Conservation (phyloP, 64 coral and sea anemone genomes). For the Pocillopora verrucosa region DNA sequence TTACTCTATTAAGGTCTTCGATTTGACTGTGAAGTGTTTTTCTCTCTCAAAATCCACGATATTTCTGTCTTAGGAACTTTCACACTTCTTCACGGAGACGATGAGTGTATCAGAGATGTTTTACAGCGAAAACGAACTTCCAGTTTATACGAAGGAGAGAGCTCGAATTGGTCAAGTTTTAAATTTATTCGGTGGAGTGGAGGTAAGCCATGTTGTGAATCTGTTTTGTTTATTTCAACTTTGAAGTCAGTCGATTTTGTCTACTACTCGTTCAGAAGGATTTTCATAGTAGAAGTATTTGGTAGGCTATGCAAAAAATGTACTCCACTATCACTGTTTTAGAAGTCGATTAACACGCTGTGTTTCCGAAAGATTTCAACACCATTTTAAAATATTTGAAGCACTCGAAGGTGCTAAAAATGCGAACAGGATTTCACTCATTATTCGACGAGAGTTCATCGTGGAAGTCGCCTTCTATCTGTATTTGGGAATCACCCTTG, state of each 20-base stretch:
- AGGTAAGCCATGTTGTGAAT: slow-evolving; percentile 47
- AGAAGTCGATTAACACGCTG: background rate
- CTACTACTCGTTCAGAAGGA: background rate
- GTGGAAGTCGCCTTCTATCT: too few species aligned
- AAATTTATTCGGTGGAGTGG: slow-evolving; percentile 86
- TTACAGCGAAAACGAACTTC: slow-evolving; percentile 19
- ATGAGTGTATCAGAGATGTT: background rate
- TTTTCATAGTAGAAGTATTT: background rate
- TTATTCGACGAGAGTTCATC: background rate
- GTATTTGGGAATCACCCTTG: too few species aligned
- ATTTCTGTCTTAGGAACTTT: slow-evolving; percentile 48
- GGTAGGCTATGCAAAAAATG: background rate
- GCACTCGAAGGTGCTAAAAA: background rate
- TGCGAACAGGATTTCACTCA: background rate
- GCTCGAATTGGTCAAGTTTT: slow-evolving; percentile 54
- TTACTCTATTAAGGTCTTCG: background rate
- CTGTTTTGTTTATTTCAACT: background rate
- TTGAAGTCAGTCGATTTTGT: too few species aligned
- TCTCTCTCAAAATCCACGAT: background rate
- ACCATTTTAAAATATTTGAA: slow-evolving; percentile 12
- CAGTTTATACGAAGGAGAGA: slow-evolving; percentile 30
- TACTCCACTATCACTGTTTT: background rate
- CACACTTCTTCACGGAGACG: slow-evolving; percentile 9
- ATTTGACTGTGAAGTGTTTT: background rate
- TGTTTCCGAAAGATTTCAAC: slow-evolving; percentile 38